Evolutionary conservation across 2,888 invertebrate genomes (phyloP).

Genomic region (Amphimallon solstitiale): DNA sequence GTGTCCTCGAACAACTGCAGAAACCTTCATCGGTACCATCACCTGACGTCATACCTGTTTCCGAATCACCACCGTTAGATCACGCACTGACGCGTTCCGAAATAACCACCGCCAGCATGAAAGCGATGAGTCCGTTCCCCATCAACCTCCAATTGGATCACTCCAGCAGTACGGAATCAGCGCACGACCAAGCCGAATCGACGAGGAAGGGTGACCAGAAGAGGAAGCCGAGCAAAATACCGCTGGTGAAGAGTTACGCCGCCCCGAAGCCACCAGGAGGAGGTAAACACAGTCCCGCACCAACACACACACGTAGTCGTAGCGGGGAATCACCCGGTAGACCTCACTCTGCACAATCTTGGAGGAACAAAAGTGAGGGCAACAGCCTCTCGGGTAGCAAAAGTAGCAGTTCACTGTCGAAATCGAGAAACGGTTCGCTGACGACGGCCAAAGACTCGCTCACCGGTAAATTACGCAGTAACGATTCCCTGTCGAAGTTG

Average conservation of each 20-base stretch:
- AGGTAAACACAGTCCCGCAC: constrained; percentile 48
- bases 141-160: constrained; percentile 66
- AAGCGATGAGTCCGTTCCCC: constrained; percentile 68
- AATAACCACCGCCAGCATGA: constrained; percentile 68
- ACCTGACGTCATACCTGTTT: constrained; percentile 62
- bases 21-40: constrained; percentile 53
- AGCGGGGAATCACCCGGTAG: constrained; percentile 63
- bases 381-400: constrained; percentile 58
- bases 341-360: constrained; percentile 68
- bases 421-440: constrained; percentile 61
- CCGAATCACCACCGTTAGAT: constrained; percentile 60
- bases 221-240: constrained; percentile 76
- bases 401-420: constrained; percentile 58
- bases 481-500: constrained; percentile 65
- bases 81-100: constrained; percentile 62
- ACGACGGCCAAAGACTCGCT: constrained; percentile 64
- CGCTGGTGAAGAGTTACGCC: constrained; percentile 69
- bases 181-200: constrained; percentile 68
- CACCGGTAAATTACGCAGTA: constrained; percentile 65
- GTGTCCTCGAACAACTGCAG: constrained; percentile 73
- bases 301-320: constrained; percentile 59
- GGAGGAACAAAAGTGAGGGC: constrained; percentile 56
- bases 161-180: constrained; percentile 74
- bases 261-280: constrained; percentile 71
- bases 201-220: constrained; percentile 50